phyloP scores from a whole-genome alignment of 1,140 invertebrate genomes.

The Acromyrmex heyeri region DNA sequence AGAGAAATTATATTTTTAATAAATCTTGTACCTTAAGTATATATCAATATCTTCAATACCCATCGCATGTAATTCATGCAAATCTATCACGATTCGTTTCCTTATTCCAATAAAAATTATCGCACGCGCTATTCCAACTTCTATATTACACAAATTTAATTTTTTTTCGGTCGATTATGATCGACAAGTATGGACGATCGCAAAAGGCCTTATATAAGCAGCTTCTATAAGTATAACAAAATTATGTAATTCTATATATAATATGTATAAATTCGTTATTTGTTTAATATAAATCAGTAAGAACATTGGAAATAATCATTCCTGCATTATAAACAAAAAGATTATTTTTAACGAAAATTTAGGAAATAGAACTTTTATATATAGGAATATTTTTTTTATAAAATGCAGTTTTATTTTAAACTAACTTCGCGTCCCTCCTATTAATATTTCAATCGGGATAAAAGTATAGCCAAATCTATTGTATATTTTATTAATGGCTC shows the following conservation, averaged over 20 bases:
- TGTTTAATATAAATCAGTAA: conserved; percentile 44
- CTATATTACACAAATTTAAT: conserved; percentile 40
- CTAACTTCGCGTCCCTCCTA: background rate
- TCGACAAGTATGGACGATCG: conserved; percentile 66
- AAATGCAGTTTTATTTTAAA: conserved; percentile 38
- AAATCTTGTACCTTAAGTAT: conserved; percentile 77
- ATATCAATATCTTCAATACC: conserved; percentile 67
- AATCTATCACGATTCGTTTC: conserved; percentile 52
- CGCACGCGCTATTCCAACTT: conserved; percentile 2
- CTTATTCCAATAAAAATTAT: conserved; percentile 20
- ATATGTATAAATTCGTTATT: conserved; percentile 56
- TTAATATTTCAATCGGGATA: background rate
- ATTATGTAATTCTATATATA: conserved; percentile 58
- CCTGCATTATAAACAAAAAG: conserved; percentile 16
- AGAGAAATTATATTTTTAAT: conserved; percentile 82
- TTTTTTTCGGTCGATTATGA: conserved; percentile 35
- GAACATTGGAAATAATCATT: conserved; percentile 23
- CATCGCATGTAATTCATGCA: conserved; percentile 57
- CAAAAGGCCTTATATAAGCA: conserved; percentile 67
- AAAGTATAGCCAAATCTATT: conserved; percentile 30
- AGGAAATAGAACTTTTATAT: conserved; percentile 1
- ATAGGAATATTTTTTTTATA: conserved; percentile 16
- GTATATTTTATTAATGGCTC: conserved; percentile 33
- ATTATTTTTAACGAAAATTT: conserved; percentile 48
- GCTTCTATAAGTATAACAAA: conserved; percentile 58